Percentiles rank a stretch among this genome's conserved stretches.
These are phyloP conservation scores for Anolis apletophallus DNA, from an alignment of 2,797 vertebrate species.

Conservation along the genomic window DNA sequence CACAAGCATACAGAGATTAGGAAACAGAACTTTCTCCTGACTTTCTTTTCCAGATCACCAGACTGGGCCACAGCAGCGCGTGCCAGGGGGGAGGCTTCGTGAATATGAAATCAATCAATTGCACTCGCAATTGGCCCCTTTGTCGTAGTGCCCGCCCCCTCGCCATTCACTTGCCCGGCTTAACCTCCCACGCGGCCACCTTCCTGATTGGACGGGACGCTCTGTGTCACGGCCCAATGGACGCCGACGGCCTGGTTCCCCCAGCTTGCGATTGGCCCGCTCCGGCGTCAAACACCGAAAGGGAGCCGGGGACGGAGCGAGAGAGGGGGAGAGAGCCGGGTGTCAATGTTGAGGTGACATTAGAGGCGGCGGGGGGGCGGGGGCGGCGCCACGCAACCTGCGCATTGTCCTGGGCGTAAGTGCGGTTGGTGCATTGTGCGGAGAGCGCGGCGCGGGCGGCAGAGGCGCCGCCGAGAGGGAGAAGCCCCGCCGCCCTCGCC, in stretches of 20 bases:
- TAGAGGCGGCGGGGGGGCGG: accelerated
- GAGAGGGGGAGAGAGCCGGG: background rate
- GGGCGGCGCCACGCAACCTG: background rate
- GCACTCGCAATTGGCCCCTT: too few relatives aligned
- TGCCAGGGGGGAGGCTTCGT: too few relatives aligned
- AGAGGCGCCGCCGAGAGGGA: background rate
- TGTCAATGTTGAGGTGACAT: background rate
- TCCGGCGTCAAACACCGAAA: background rate
- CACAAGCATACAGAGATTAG: too few relatives aligned
- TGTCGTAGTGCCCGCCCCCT: background rate
- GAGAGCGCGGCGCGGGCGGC: background rate
- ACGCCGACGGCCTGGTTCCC: background rate
- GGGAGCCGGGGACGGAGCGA: too few relatives aligned
- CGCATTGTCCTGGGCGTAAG: constrained; percentile 7
- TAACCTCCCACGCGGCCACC: background rate
- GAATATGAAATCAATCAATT: too few relatives aligned
- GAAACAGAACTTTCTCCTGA: too few relatives aligned
- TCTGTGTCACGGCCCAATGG: background rate
- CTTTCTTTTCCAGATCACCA: too few relatives aligned
- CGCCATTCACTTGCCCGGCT: too few relatives aligned
- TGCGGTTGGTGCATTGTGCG: background rate
- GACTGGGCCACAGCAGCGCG: too few relatives aligned
- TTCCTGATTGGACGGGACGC: background rate
- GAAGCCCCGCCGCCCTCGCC: background rate
- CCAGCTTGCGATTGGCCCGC: background rate